A percentile compares a stretch with the other conserved stretches of the same genome.
Evolutionary conservation across 2,113 vertebrate genomes (phyloP).

Genomic region (Phoenicopterus ruber): DNA sequence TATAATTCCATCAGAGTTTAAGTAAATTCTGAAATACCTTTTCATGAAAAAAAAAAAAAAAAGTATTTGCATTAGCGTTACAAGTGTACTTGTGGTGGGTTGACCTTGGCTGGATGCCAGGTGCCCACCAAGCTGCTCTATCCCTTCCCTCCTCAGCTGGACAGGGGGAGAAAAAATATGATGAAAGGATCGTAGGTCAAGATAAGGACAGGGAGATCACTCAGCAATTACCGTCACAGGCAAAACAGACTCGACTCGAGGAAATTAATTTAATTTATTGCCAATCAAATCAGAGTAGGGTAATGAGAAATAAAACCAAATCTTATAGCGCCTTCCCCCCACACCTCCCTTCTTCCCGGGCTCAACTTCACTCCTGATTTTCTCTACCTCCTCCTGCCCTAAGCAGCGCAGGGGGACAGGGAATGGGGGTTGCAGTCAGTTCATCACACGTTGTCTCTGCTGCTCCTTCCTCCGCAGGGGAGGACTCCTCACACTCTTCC

Average conservation of each 20-base stretch:
- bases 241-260: neutral
- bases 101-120: neutral
- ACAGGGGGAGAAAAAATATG: neutral
- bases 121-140: accelerated
- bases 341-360: neutral
- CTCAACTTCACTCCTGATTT: neutral
- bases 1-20: neutral
- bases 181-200: accelerated
- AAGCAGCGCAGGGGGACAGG: accelerated
- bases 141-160: neutral
- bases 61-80: neutral
- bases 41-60: neutral
- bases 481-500: neutral
- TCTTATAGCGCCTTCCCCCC: neutral
- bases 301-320: neutral
- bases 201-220: neutral
- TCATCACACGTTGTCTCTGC: neutral
- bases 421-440: neutral
- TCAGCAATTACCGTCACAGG: neutral
- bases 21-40: neutral
- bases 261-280: neutral
- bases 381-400: neutral
- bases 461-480: neutral
- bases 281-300: neutral
- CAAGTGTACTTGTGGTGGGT: neutral